Evolutionary conservation across 1,140 invertebrate species (phyloP).

Genomic region (Pinna nobilis): DNA sequence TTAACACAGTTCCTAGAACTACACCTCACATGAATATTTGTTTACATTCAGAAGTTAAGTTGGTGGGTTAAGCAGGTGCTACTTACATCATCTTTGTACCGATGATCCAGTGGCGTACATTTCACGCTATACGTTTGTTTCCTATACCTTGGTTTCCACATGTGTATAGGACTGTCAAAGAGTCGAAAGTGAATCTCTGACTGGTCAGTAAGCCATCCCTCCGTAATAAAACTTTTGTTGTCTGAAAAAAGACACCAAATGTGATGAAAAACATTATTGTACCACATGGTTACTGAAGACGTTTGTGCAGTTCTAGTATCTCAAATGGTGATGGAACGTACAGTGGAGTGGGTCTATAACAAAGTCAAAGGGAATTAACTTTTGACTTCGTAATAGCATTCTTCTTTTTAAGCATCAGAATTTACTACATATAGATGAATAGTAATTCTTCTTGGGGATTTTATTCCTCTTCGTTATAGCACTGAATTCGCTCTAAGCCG

Average conservation of each 20-base stretch:
- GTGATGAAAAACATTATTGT: neutral
- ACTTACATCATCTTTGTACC: slow-evolving; percentile 54
- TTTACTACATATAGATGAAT: too few relatives aligned
- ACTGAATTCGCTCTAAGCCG: too few relatives aligned
- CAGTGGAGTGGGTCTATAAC: too few relatives aligned
- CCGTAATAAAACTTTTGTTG: slow-evolving; percentile 80
- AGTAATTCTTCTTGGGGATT: too few relatives aligned
- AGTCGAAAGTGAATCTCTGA: slow-evolving; percentile 85
- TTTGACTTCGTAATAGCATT: too few relatives aligned
- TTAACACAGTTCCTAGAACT: too few relatives aligned
- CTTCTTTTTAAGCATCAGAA: too few relatives aligned
- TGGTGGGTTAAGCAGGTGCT: neutral
- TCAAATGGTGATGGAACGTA: too few relatives aligned
- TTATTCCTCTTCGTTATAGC: too few relatives aligned
- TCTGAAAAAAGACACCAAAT: slow-evolving; percentile 74
- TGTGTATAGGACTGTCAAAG: slow-evolving; percentile 87
- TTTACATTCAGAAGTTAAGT: neutral
- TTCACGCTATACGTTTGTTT: slow-evolving; percentile 77
- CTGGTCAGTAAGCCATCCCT: slow-evolving; percentile 92
- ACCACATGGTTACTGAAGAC: too few relatives aligned
- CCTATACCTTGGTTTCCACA: slow-evolving; percentile 80
- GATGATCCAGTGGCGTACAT: slow-evolving; percentile 76
- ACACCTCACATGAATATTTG: too few relatives aligned
- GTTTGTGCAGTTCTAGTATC: too few relatives aligned
- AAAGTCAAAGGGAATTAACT: neutral